Evolutionary conservation across 2,113 vertebrate genomes (phyloP).

Genomic region (Salminus brasiliensis): DNA sequence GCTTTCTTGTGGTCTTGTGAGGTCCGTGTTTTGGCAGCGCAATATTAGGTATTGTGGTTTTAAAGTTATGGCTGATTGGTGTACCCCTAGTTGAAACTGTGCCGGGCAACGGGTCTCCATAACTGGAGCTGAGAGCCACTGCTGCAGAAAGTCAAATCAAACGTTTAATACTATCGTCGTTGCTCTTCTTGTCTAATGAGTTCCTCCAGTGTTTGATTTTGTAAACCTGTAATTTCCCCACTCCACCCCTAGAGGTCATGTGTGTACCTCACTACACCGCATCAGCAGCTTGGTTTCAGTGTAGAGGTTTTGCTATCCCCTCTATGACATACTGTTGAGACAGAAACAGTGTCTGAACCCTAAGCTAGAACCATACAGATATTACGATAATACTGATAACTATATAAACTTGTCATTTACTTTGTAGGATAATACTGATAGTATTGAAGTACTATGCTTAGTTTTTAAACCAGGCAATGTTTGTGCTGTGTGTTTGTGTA

Average conservation of each 20-base stretch:
- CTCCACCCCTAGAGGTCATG: conserved; percentile 16
- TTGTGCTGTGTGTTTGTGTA: background rate
- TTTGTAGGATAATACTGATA: too few species aligned
- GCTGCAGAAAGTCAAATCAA: background rate
- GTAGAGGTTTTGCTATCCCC: conserved; percentile 2
- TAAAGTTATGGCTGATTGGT: too few species aligned
- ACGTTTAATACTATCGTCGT: too few species aligned
- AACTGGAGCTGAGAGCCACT: background rate
- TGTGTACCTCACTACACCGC: background rate
- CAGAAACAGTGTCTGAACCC: background rate
- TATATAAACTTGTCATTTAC: too few species aligned
- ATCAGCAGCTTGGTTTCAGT: background rate
- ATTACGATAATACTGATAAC: too few species aligned
- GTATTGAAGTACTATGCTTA: too few species aligned
- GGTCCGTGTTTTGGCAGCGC: too few species aligned
- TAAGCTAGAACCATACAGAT: too few species aligned
- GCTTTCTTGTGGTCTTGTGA: too few species aligned
- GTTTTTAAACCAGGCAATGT: too few species aligned
- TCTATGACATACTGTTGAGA: background rate
- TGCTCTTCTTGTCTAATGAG: background rate
- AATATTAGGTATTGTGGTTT: too few species aligned
- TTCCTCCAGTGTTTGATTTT: background rate
- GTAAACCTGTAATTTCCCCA: conserved; percentile 3
- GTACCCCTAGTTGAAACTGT: background rate
- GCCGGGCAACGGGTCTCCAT: background rate